These are phyloP conservation scores for Tetragonula clypearis DNA, from an alignment of 1,140 invertebrate genomes.

Conservation along the genomic window DNA sequence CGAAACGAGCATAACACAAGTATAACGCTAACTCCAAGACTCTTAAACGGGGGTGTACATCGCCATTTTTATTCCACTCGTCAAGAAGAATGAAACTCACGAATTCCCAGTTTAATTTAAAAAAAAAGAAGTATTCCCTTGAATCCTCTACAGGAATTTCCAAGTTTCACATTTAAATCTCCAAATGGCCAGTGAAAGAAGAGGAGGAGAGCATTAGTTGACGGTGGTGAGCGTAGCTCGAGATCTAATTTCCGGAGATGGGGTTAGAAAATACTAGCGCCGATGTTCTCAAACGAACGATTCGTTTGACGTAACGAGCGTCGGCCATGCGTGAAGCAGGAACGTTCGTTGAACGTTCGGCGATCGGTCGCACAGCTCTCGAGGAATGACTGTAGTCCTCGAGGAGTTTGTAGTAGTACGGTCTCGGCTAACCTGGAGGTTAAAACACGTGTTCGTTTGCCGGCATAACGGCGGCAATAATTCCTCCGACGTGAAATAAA, in stretches of 20 bases:
- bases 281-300: neutral
- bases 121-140: neutral
- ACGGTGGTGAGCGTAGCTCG: conserved; percentile 6
- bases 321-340: neutral
- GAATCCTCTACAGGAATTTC: neutral
- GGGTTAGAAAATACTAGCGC: conserved; percentile 31
- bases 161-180: neutral
- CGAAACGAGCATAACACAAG: too few species aligned
- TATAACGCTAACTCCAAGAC: too few species aligned
- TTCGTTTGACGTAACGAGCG: neutral
- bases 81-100: neutral
- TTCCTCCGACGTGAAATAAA: conserved; percentile 77
- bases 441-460: conserved; percentile 76
- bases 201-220: neutral
- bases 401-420: conserved; percentile 33
- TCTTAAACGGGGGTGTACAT: too few species aligned
- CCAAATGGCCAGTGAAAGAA: neutral
- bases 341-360: neutral
- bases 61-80: neutral
- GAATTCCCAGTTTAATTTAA: neutral
- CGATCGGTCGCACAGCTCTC: conserved; percentile 35
- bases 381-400: conserved; percentile 66
- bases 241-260: conserved; percentile 9
- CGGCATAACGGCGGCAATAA: conserved; percentile 77
- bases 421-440: conserved; percentile 59